Evolutionary conservation across 2,113 vertebrate species (phyloP).

Genomic region (Silurus glanis): DNA sequence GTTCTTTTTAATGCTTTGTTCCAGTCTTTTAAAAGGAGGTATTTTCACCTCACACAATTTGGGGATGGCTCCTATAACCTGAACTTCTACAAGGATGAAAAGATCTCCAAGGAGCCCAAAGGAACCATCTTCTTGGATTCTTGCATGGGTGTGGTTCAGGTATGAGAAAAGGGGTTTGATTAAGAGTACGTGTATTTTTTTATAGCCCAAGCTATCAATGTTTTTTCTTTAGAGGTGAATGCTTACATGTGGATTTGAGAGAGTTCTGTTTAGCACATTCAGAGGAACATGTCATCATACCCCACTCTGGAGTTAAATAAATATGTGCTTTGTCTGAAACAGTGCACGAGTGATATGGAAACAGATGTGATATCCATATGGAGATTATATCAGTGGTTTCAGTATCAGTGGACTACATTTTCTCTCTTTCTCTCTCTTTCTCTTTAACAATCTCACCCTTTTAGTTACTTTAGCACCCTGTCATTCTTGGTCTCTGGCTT

Average conservation of each 20-base stretch:
- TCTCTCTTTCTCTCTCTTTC: background rate
- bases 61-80: slow-evolving; percentile 97
- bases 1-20: slow-evolving; percentile 49
- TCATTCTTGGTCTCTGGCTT: background rate
- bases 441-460: background rate
- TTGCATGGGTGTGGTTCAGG: slow-evolving; percentile 98
- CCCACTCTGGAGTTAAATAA: background rate
- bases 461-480: background rate
- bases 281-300: background rate
- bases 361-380: background rate
- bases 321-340: background rate
- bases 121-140: slow-evolving; percentile 98
- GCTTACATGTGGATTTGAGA: background rate
- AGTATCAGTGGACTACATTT: background rate
- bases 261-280: background rate
- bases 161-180: slow-evolving; percentile 56
- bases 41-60: slow-evolving; percentile 95
- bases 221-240: background rate
- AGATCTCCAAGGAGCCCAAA: slow-evolving; percentile 98
- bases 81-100: slow-evolving; percentile 99
- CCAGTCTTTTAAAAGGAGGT: slow-evolving; percentile 97
- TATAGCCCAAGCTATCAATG: background rate
- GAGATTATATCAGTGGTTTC: slow-evolving; percentile 11
- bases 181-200: background rate
- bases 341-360: slow-evolving; percentile 3